phyloP scores from a whole-genome alignment of 2,113 vertebrate genomes.

The Helogale parvula region DNA sequence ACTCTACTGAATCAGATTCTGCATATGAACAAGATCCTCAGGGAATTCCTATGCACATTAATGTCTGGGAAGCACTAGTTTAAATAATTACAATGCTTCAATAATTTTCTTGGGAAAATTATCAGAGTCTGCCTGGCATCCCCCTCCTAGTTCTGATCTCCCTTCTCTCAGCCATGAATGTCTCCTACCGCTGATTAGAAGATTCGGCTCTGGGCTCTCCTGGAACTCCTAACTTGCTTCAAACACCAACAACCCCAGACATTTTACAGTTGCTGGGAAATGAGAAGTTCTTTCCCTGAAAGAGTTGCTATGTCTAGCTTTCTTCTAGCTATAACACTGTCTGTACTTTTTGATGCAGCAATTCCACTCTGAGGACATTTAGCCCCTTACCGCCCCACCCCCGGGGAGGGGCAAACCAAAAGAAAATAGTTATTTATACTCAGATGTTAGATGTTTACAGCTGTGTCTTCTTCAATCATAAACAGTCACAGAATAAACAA shows the following conservation, averaged over 20 bases:
- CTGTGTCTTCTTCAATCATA: conserved; percentile 46
- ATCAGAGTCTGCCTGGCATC: not conserved
- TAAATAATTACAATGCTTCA: not conserved
- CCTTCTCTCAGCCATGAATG: not conserved
- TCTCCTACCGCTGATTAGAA: not conserved
- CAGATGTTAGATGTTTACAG: conserved; percentile 56
- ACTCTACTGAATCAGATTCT: not conserved
- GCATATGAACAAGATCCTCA: not conserved
- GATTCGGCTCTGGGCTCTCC: not conserved
- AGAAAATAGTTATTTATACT: conserved; percentile 50
- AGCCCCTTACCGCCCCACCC: not conserved
- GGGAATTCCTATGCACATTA: not conserved
- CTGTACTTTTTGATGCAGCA: conserved; percentile 43
- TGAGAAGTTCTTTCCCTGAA: not conserved
- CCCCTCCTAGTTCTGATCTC: not conserved
- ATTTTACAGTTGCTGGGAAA: conserved; percentile 9
- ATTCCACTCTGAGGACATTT: conserved; percentile 38
- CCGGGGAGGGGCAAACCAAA: not conserved
- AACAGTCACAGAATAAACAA: conserved; percentile 57
- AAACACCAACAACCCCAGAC: not conserved
- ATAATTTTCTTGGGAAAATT: not conserved
- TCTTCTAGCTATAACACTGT: conserved; percentile 9
- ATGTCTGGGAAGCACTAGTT: not conserved
- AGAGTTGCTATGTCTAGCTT: not conserved
- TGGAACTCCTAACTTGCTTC: not conserved